Evolutionary conservation across 1,140 invertebrate species (phyloP).

Genomic region (Tetragonula clypearis): DNA sequence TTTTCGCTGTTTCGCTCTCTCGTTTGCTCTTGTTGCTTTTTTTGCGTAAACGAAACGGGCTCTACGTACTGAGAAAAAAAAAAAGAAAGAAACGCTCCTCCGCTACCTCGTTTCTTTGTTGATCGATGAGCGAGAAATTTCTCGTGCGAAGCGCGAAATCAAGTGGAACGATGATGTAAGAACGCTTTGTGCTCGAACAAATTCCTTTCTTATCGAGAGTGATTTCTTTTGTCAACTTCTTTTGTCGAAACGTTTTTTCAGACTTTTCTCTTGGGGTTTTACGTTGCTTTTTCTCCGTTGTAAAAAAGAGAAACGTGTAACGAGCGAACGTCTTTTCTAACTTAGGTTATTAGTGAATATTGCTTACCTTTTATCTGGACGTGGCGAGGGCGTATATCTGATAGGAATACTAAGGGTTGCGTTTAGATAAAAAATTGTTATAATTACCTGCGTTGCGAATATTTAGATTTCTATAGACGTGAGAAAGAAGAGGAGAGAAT

Average conservation of each 20-base stretch:
- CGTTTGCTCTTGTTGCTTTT: background rate
- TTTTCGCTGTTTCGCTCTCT: constrained; percentile 2
- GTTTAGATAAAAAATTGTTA: background rate
- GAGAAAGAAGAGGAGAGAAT: too few relatives aligned
- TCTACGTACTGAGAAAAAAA: constrained; percentile 61
- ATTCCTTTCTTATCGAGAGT: background rate
- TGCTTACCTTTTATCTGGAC: background rate
- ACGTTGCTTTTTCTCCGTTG: too few relatives aligned
- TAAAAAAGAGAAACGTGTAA: too few relatives aligned
- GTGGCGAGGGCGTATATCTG: background rate
- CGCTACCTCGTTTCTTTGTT: constrained; percentile 49
- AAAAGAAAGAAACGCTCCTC: constrained; percentile 8
- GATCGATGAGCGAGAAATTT: constrained; percentile 61
- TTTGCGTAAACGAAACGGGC: constrained; percentile 62
- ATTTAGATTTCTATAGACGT: too few relatives aligned
- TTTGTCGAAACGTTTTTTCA: background rate
- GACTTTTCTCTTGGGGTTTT: background rate
- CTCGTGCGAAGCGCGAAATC: constrained; percentile 4
- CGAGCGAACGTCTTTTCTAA: background rate
- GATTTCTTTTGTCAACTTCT: too few relatives aligned
- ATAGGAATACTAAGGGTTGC: background rate
- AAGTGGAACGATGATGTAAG: background rate
- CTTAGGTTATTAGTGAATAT: too few relatives aligned
- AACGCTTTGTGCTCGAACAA: background rate
- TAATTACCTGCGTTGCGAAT: too few relatives aligned